These are phyloP conservation scores for Basileuterus tristriatus DNA, from an alignment of 2,797 vertebrate genomes.

Conservation along the genomic window DNA sequence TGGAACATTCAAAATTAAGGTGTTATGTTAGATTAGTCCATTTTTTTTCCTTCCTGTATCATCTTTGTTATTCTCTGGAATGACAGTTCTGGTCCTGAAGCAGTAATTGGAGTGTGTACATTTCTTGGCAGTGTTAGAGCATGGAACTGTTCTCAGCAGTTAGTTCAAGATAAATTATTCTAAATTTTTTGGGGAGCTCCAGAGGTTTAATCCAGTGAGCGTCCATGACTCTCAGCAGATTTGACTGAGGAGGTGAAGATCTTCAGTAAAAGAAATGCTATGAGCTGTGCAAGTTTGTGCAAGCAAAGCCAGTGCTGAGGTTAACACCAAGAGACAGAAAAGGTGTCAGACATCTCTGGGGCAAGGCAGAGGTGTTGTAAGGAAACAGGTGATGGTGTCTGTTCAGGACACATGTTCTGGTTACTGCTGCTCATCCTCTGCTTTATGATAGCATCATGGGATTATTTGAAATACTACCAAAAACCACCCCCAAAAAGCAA, in stretches of 20 bases:
- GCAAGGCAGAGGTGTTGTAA: background rate
- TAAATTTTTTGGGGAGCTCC: background rate
- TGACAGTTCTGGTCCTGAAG: background rate
- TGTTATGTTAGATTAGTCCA: background rate
- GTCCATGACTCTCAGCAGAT: background rate
- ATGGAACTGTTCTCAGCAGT: background rate
- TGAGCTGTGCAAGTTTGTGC: background rate
- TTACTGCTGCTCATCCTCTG: background rate
- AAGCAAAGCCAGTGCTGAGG: background rate
- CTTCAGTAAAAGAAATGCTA: background rate
- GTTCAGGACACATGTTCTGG: background rate
- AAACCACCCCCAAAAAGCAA: background rate
- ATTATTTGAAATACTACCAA: background rate
- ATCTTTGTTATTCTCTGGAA: background rate
- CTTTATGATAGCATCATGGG: background rate
- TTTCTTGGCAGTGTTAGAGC: background rate
- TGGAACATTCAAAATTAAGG: background rate
- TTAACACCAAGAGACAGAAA: background rate
- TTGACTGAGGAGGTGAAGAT: background rate
- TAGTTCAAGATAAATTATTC: background rate
- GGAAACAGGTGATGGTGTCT: background rate
- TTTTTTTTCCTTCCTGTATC: background rate
- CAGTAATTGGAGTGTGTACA: background rate
- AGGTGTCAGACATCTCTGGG: background rate
- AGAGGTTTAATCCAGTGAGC: background rate